Evolutionary conservation across 2,113 vertebrate genomes (phyloP).

Genomic region (Delphinapterus leucas): DNA sequence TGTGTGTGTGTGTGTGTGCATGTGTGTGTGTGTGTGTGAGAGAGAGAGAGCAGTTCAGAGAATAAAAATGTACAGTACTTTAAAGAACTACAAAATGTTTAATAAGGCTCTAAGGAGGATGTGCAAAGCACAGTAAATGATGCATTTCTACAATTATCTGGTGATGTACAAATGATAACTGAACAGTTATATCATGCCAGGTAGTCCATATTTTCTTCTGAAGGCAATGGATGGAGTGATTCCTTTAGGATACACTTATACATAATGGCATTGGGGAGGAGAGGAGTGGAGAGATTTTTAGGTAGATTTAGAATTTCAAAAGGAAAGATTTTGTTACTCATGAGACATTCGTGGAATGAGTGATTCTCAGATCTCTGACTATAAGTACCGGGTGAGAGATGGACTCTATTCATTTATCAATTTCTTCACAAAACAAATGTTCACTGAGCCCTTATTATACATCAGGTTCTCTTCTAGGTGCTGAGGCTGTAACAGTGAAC

Average conservation of each 20-base stretch:
- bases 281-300: not conserved
- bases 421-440: not conserved
- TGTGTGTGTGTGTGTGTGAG: too few species aligned
- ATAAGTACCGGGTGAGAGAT: not conserved
- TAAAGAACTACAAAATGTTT: not conserved
- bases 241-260: not conserved
- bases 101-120: not conserved
- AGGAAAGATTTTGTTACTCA: not conserved
- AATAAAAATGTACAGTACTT: not conserved
- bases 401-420: not conserved
- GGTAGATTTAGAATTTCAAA: not conserved
- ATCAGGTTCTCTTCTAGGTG: not conserved
- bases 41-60: not conserved
- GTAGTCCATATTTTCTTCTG: not conserved
- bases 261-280: too few species aligned
- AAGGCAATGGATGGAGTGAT: not conserved
- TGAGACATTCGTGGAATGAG: not conserved
- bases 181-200: not conserved
- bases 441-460: not conserved
- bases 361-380: not conserved
- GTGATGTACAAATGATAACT: not conserved
- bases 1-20: too few species aligned
- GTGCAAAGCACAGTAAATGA: not conserved
- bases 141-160: not conserved
- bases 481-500: not conserved